Base-by-base conservation (phyloP, 2,888 invertebrate species). In the Thera obeliscata region DNA sequence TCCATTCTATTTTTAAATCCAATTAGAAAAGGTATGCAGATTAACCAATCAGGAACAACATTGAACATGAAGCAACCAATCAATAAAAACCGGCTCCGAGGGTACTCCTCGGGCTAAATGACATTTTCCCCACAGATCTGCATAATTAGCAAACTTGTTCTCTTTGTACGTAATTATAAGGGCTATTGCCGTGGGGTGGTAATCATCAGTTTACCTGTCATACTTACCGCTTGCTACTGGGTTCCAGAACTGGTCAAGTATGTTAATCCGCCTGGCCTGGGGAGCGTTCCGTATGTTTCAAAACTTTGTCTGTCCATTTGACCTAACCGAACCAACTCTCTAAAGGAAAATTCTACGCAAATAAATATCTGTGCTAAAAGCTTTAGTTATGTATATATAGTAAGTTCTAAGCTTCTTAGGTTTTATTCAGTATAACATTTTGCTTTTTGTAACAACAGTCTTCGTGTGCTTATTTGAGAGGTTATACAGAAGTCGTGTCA, bases 141-240 rank as follows among this genome's bases (percentile, higher is more conserved):
- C 70, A 67, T 75, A 75, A 74, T 75, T 73, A 74, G 63, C 73
- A 69, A 75, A 74, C 78, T 69, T 75, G 77, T 79, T 78, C 70
- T 71, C 74, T 79, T 81, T 77, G 76, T 77, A 74, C 58, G 74
- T 83, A 84, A 84, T 86, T 82, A 80, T 74, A 78, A 78, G 75
- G 76, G 64, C 71, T 66, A 69, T 69, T 64, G 78, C 80, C 81
- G 70, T 62, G 73, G 78, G 83, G 83, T 75, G 69, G 73, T 76
- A 86, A 87, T 86, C 82, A 83, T 76, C 75, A 70, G 77, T 75
- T 80, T 74, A 74, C 76, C 73, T 78, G 80, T 78, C 78, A 78
- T 76, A 76, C 76, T 78, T 77, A 62, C 71, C 63, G 68, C 66
- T 61, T 55, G 82, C 84, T 84, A 82, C 86, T 78, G 81, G 77